Evolutionary conservation across 2,113 vertebrate genomes (phyloP).

Genomic region (Stigmatopora nigra): DNA sequence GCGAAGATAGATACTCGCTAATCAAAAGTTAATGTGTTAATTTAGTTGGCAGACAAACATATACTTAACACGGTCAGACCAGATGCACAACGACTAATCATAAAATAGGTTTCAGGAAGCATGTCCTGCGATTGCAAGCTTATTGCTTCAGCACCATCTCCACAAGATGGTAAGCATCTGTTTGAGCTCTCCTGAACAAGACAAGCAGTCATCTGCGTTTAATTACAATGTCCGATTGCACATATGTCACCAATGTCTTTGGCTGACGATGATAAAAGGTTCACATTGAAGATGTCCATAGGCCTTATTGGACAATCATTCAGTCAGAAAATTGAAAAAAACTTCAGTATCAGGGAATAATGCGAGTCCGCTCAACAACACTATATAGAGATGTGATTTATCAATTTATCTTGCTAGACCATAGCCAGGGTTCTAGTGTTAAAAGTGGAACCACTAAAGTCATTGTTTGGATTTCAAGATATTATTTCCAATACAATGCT

Average conservation of each 20-base stretch:
- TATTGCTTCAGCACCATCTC: conserved; percentile 42
- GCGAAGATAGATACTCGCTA: conserved; percentile 58
- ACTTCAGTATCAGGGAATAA: conserved; percentile 28
- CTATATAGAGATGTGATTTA: conserved; percentile 26
- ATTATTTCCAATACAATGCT: not conserved
- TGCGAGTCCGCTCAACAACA: conserved; percentile 34
- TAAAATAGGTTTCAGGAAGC: conserved; percentile 47
- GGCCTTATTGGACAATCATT: conserved; percentile 15
- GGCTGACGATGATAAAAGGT: conserved; percentile 41
- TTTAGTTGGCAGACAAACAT: conserved; percentile 62
- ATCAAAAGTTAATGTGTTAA: conserved; percentile 70
- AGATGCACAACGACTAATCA: conserved; percentile 50
- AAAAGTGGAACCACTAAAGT: not conserved
- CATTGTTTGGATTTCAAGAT: not conserved
- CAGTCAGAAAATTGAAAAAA: conserved; percentile 42
- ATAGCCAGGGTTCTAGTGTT: not conserved
- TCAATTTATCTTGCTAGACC: not conserved
- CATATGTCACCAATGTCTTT: conserved; percentile 45
- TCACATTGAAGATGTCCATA: conserved; percentile 16
- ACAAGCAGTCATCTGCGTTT: conserved; percentile 49
- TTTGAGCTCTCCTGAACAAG: conserved; percentile 34
- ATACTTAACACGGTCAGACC: conserved; percentile 50
- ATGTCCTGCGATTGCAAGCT: conserved; percentile 29
- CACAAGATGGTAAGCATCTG: conserved; percentile 56
- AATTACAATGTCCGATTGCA: conserved; percentile 43